Percentiles rank a stretch among this genome's conserved stretches.
These are phyloP conservation scores for Danio choprae DNA, from an alignment of 2,797 vertebrate genomes.

Conservation along the genomic window DNA sequence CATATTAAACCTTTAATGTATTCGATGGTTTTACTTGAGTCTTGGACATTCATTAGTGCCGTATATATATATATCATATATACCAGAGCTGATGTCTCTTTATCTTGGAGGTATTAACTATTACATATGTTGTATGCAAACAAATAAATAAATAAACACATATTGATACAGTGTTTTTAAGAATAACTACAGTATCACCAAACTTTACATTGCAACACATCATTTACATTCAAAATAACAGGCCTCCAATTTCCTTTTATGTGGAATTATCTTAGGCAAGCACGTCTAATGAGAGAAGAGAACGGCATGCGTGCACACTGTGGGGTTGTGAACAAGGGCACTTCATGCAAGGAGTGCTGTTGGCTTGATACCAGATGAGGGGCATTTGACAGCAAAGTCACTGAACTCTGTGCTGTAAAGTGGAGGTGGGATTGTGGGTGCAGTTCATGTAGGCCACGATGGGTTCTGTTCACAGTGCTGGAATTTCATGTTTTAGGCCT, in stretches of 20 bases:
- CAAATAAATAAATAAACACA: too few species aligned
- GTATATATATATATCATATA: too few species aligned
- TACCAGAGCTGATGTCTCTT: too few species aligned
- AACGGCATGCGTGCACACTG: slow-evolving; percentile 68
- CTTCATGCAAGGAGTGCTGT: slow-evolving; percentile 78
- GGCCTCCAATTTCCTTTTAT: slow-evolving; percentile 26
- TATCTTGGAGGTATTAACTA: too few species aligned
- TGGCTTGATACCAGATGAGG: slow-evolving; percentile 77
- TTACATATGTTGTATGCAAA: too few species aligned
- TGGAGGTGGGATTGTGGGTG: slow-evolving; percentile 59
- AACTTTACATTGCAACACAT: too few species aligned
- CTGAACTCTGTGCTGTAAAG: slow-evolving; percentile 66
- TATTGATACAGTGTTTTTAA: too few species aligned
- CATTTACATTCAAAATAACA: slow-evolving; percentile 6
- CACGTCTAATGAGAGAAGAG: slow-evolving; percentile 44
- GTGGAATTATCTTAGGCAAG: slow-evolving; percentile 49
- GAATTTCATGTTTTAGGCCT: slow-evolving; percentile 37
- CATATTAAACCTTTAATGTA: too few species aligned
- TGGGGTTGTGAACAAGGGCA: slow-evolving; percentile 79
- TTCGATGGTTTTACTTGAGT: too few species aligned
- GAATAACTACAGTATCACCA: too few species aligned
- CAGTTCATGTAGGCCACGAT: slow-evolving; percentile 58
- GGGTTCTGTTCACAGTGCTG: slow-evolving; percentile 12
- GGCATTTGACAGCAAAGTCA: slow-evolving; percentile 83
- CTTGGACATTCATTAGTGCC: too few species aligned